phyloP scores from a whole-genome alignment of 1,140 invertebrate genomes.

The Ips nitidus region DNA sequence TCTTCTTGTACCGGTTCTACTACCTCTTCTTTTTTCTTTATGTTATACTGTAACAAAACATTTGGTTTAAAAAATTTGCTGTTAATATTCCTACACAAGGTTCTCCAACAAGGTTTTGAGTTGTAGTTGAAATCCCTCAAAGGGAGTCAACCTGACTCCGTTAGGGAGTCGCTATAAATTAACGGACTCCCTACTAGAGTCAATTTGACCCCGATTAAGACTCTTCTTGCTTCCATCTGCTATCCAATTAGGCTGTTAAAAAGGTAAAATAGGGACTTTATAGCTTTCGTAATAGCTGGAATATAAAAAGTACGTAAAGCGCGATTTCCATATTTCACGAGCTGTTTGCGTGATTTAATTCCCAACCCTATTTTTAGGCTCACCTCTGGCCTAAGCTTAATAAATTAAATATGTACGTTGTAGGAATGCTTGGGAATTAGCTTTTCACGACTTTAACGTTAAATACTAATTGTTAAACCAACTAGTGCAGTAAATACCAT shows the following conservation, averaged over 20 bases:
- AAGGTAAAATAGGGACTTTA: conserved; percentile 1
- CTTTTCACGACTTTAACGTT: background rate
- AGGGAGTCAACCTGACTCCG: conserved; percentile 92
- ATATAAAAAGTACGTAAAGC: conserved; percentile 13
- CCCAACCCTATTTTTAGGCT: conserved; percentile 10
- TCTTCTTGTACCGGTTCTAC: conserved; percentile 78
- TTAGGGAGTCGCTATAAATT: conserved; percentile 86
- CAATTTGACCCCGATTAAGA: conserved; percentile 89
- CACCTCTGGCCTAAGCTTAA: conserved; percentile 10
- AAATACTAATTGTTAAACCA: conserved; percentile 2
- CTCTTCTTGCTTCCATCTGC: conserved; percentile 42
- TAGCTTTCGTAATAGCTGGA: background rate
- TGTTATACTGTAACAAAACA: conserved; percentile 84
- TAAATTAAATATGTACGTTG: background rate
- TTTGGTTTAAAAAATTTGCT: conserved; percentile 7
- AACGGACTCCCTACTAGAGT: conserved; percentile 96
- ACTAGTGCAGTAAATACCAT: background rate
- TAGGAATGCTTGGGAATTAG: background rate
- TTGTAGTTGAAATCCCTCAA: conserved; percentile 57
- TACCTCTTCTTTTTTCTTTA: conserved; percentile 91
- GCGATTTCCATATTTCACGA: conserved; percentile 5
- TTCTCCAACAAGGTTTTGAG: background rate
- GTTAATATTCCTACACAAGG: background rate
- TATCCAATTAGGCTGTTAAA: background rate
- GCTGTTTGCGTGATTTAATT: conserved; percentile 15